phyloP scores from a whole-genome alignment of 2,113 vertebrate species.

The Hemicordylus capensis region DNA sequence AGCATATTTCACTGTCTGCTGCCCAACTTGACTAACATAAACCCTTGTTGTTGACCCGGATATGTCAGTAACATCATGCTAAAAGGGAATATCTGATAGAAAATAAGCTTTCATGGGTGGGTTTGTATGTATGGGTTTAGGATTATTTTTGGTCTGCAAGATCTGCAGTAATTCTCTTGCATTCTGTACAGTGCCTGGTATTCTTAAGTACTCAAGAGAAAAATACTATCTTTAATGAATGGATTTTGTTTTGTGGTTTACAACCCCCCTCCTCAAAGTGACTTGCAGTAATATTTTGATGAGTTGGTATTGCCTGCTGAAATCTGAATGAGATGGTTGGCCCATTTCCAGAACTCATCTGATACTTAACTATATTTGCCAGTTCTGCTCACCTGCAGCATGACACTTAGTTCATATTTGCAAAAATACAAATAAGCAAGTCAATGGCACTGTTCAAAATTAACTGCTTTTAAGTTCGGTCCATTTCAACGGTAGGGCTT shows the following conservation, averaged over 20 bases:
- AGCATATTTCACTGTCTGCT: neutral
- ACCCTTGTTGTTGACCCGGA: neutral
- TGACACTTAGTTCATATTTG: neutral
- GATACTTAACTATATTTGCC: neutral
- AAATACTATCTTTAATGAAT: neutral
- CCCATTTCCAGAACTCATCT: neutral
- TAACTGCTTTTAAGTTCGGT: neutral
- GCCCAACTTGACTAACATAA: neutral
- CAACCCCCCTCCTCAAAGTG: neutral
- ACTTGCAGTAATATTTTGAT: neutral
- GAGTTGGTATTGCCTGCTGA: neutral
- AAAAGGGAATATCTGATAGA: neutral
- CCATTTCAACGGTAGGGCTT: neutral
- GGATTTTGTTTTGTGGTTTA: neutral
- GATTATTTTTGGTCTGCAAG: neutral
- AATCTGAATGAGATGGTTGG: neutral
- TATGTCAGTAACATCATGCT: neutral
- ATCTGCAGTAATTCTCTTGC: neutral
- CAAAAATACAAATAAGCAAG: neutral
- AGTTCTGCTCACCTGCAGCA: too few relatives aligned
- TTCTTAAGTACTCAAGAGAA: neutral
- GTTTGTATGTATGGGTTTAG: neutral
- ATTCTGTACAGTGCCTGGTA: neutral
- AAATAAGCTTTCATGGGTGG: neutral
- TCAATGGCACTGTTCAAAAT: neutral